phyloP scores from a whole-genome alignment of 2,888 invertebrate genomes.

The Sthenelais limicola region DNA sequence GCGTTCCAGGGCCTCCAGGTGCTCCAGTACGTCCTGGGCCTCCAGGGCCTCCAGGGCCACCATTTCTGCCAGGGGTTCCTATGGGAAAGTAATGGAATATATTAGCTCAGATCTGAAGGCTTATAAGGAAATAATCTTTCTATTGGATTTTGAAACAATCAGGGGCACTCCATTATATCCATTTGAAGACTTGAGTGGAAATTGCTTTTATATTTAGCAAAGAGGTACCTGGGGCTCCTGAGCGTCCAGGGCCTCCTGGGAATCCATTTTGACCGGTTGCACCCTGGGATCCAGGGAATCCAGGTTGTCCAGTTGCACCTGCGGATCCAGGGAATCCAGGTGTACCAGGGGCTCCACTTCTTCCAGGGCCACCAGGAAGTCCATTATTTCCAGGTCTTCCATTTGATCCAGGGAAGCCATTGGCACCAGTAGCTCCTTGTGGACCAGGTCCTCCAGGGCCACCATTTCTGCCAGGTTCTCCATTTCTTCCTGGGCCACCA shows the following conservation, averaged over 20 bases:
- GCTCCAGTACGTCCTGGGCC: conserved; percentile 24
- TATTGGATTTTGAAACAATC: too few relatives aligned
- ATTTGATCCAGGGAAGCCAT: conserved; percentile 25
- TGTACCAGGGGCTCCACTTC: not conserved
- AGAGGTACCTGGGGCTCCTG: too few relatives aligned
- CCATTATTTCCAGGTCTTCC: conserved; percentile 34
- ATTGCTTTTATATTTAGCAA: too few relatives aligned
- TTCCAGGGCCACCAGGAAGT: conserved; percentile 21
- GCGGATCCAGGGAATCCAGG: conserved; percentile 15
- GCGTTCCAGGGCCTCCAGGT: conserved; percentile 47
- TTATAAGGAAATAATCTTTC: too few relatives aligned
- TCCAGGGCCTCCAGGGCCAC: conserved; percentile 27
- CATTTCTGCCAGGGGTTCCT: too few relatives aligned
- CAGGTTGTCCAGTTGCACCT: conserved; percentile 76
- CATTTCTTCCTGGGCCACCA: too few relatives aligned
- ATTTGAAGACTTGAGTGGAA: too few relatives aligned
- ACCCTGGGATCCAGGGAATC: conserved; percentile 43
- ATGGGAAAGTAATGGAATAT: too few relatives aligned
- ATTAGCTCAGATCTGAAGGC: too few relatives aligned
- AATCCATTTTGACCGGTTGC: conserved; percentile 52
- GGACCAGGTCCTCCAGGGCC: conserved; percentile 31
- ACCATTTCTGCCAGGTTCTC: conserved; percentile 28
- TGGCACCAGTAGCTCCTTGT: conserved; percentile 30
- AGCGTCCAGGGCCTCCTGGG: conserved; percentile 27
- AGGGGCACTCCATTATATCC: too few relatives aligned